Percentiles rank a stretch among this genome's conserved stretches.
Conservation (phyloP, 2,113 vertebrate genomes). For the Lophochroa leadbeateri region DNA sequence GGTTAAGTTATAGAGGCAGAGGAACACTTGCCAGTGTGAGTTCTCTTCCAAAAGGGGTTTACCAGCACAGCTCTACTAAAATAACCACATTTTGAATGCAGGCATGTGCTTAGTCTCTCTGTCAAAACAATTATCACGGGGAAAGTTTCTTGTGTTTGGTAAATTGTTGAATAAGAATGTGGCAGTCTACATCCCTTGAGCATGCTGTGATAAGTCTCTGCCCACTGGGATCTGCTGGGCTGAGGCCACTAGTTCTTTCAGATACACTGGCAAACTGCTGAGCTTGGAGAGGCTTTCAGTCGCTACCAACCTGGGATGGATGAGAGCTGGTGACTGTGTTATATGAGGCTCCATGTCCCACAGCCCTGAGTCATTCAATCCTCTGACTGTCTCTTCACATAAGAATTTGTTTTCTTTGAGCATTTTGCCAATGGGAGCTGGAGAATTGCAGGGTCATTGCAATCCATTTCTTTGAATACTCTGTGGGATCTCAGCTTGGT, state of each 20-base stretch:
- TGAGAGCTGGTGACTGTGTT: not conserved
- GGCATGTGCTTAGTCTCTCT: not conserved
- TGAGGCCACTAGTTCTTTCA: not conserved
- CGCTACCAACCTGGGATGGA: not conserved
- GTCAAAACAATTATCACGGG: slow-evolving; percentile 7
- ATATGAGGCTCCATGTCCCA: not conserved
- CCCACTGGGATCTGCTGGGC: not conserved
- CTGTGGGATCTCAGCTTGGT: not conserved
- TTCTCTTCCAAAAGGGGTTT: not conserved
- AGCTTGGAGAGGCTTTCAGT: not conserved
- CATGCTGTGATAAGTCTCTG: not conserved
- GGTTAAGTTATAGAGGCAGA: not conserved
- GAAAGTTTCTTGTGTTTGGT: not conserved
- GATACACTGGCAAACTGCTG: not conserved
- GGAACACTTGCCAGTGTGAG: not conserved
- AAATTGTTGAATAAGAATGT: not conserved
- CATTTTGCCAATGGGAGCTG: not conserved
- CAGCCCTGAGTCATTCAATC: not conserved
- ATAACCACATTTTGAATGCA: not conserved
- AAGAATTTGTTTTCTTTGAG: not conserved
- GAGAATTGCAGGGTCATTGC: not conserved
- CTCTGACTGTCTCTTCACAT: not conserved
- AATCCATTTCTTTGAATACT: not conserved
- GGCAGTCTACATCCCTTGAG: not conserved
- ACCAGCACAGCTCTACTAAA: not conserved